Evolutionary conservation across 64 coral and sea anemone species (phyloP), one percentile per base, ranked within the genome.

Genomic region (Orbicella faveolata): DNA sequence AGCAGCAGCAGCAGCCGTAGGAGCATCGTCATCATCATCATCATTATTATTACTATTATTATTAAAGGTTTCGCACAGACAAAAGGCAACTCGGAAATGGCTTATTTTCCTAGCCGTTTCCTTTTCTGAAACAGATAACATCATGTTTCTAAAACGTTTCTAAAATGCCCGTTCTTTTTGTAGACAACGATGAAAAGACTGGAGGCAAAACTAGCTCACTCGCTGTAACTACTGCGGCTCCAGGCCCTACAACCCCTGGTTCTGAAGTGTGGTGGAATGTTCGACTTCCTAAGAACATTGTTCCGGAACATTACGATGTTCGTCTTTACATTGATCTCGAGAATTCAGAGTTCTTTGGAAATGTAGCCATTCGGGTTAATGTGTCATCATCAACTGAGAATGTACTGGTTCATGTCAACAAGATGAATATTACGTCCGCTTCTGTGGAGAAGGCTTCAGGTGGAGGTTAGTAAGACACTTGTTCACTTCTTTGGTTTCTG

Each of bases 251-350:
- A 44, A 96, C 95, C 2, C 53, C 92, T 33, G 96, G 96, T 3
- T 52, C 94, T 52, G 97, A 95, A 53, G 93, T 89, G 25, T 99
- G 94, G 91, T 91, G 88, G 90, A 87, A 96, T 17, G 97, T 99
- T 76, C 94, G 97, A 48, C 79, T 99, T 37, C 97, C 97, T 11
- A 74, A 91, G 19, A 88, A 91, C 35, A 91, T 92, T 39, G 68
- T 89, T 34, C 97, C 97, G 4, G 36, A 23, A 5, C 91, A 99
- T 73, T 99, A 99, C 41, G 89, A 96, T 34, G 94, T 99, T 9
- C 14, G 70, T 7, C 70, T 99, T 3, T 53, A 73, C 9, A 91
- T 99, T 25, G 72, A 95, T 62, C 73, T 99, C 2, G 21, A 91
- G 78, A 89, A 95, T 20, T 61, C 84, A 19, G 36, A 86, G 10